Evolutionary conservation across 2,113 vertebrate species (phyloP).

Genomic region (Austrofundulus limnaeus): DNA sequence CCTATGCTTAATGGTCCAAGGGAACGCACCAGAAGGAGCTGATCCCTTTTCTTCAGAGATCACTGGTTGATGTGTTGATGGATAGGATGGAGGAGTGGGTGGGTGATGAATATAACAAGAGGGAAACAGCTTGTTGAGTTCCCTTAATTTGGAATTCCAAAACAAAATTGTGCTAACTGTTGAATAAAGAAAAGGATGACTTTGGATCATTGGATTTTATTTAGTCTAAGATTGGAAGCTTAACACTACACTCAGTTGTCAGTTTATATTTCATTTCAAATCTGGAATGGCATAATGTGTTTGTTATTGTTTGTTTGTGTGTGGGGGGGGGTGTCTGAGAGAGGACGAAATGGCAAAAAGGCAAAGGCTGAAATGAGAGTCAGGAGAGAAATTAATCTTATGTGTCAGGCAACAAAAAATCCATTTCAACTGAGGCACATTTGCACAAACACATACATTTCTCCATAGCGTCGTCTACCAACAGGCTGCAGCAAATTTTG

Average conservation of each 20-base stretch:
- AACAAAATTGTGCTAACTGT: slow-evolving; percentile 43
- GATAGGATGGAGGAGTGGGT: slow-evolving; percentile 25
- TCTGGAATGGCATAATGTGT: slow-evolving; percentile 20
- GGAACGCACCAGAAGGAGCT: slow-evolving; percentile 75
- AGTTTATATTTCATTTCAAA: background rate
- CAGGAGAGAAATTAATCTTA: slow-evolving; percentile 51
- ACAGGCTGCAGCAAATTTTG: too few species aligned
- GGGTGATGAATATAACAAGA: slow-evolving; percentile 1
- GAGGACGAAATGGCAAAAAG: slow-evolving; percentile 9
- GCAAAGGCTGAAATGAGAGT: slow-evolving; percentile 64
- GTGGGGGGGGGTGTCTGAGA: background rate
- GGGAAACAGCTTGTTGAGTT: slow-evolving; percentile 73
- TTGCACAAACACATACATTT: background rate
- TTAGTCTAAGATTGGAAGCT: background rate
- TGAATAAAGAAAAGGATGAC: slow-evolving; percentile 34
- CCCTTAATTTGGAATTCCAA: slow-evolving; percentile 57
- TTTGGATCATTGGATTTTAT: background rate
- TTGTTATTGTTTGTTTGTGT: slow-evolving; percentile 12
- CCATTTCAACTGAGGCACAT: background rate
- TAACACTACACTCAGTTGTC: background rate
- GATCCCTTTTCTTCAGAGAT: slow-evolving; percentile 62
- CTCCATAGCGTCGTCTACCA: background rate
- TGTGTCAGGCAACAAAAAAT: slow-evolving; percentile 1
- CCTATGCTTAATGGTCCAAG: slow-evolving; percentile 70
- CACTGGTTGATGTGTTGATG: slow-evolving; percentile 60